These are phyloP conservation scores for Branchipolynoe longqiensis DNA, from an alignment of 2,888 invertebrate species.

Conservation along the genomic window DNA sequence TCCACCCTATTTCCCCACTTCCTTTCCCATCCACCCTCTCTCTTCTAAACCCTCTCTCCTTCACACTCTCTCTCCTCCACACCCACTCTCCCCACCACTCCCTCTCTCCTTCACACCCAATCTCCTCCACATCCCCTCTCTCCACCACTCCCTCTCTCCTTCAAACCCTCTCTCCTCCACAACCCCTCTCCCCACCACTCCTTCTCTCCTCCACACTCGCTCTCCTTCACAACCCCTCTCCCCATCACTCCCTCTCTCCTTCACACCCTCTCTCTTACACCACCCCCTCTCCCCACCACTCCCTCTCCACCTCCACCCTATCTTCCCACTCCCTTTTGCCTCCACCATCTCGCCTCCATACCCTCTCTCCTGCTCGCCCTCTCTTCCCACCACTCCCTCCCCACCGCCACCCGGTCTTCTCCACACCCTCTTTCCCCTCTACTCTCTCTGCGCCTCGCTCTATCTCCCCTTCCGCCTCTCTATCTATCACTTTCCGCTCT, in stretches of 20 bases:
- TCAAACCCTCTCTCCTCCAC: neutral
- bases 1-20: too few relatives aligned
- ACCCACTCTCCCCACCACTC: neutral
- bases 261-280: neutral
- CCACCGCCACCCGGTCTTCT: neutral
- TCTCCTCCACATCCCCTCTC: neutral
- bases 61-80: neutral
- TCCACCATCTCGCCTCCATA: neutral
- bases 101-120: neutral
- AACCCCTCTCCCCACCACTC: neutral
- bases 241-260: neutral
- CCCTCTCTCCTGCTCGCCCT: neutral
- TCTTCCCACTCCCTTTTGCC: neutral
- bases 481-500: neutral
- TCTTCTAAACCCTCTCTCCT: neutral
- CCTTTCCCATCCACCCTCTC: too few relatives aligned
- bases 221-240: neutral
- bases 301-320: neutral
- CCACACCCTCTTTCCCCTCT: neutral
- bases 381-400: neutral
- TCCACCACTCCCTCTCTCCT: neutral
- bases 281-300: neutral
- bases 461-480: neutral
- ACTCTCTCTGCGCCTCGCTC: neutral
- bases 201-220: neutral